Base-by-base conservation (phyloP, 1,140 invertebrate species). In the Drosophila ficusphila region DNA sequence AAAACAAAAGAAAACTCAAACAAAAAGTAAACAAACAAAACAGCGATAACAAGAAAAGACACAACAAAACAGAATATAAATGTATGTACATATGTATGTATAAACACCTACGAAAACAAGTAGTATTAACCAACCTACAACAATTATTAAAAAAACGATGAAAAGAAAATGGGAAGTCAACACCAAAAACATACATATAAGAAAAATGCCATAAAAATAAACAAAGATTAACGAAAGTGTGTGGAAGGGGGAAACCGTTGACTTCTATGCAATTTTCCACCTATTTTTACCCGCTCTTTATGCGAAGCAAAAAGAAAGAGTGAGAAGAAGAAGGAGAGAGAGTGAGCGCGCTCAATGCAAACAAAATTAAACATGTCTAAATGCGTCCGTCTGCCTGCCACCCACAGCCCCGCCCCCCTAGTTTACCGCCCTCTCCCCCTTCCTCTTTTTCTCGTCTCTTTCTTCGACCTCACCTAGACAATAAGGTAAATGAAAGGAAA, bases 251-350 rank as follows among this genome's bases (percentile, higher is more conserved):
- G 46, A 39, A 78, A 70, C 25, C 48, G 52, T 65, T 52, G 38
- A 53, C 46, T 60, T 68, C 41, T 60, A 54, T 70, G 74, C 64
- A 83, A 65, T 78, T 83, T 78, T 83, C 48, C 34, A 70, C 58
- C 54, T 85, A 85, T 83, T 78, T 78, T 78, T 78, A 83, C 51
- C 52, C 46, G 25, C 33, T 44, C 65, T 61, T 46, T 46, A 46
- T 46, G 42, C 48, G 21, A 53, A 6, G 23, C n/a, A 23, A 18
- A 21, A 21, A 19, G 6, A 33, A 25, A 19, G 25, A 39, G 34
- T 16, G 16, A 2, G 6, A 21, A n/a, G 11, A 16, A n/a, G 21
- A 9, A n/a, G n/a, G 9, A 4, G 5, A 44, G 33, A 21, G 23
- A 53, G 36, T 16, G 51, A 44, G 18, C 53, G 53, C 19, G 19